Conservation (phyloP, 2,797 vertebrate species). For the Sebastes vulpes region DNA sequence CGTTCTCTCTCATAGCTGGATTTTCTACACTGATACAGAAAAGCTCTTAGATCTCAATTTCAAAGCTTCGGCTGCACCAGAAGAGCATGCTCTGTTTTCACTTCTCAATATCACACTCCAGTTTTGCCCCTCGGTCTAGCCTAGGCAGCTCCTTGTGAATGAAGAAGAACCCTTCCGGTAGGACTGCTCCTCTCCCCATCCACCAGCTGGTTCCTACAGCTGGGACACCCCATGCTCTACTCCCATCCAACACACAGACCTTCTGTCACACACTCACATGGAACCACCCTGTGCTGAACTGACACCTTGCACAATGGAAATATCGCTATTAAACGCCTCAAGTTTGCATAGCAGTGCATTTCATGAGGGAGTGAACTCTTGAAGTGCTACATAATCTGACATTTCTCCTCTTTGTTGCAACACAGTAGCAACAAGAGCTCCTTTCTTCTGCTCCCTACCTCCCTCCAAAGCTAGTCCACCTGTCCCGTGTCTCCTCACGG, state of each 20-base stretch:
- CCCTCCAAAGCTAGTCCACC: slow-evolving; percentile 70
- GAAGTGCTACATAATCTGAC: not conserved
- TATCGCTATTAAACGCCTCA: slow-evolving; percentile 3
- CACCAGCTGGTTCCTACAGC: slow-evolving; percentile 85
- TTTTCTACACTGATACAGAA: not conserved
- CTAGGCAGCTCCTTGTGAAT: slow-evolving; percentile 66
- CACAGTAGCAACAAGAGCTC: slow-evolving; percentile 15
- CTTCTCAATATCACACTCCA: slow-evolving; percentile 4
- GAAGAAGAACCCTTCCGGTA: slow-evolving; percentile 73
- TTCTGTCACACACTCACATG: slow-evolving; percentile 71
- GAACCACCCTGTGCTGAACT: slow-evolving; percentile 23
- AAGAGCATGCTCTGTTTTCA: slow-evolving; percentile 3
- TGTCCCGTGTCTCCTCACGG: slow-evolving; percentile 73
- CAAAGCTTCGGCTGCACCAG: not conserved
- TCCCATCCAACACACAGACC: slow-evolving; percentile 77
- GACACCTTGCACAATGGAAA: slow-evolving; percentile 9
- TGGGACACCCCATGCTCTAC: slow-evolving; percentile 81
- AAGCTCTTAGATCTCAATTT: not conserved
- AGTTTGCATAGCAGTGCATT: slow-evolving; percentile 9
- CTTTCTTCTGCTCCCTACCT: slow-evolving; percentile 23
- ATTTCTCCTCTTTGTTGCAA: slow-evolving; percentile 18
- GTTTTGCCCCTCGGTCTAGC: slow-evolving; percentile 38
- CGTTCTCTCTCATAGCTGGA: not conserved
- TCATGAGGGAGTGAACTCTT: not conserved
- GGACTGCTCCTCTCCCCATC: slow-evolving; percentile 62